Evolutionary conservation across 2,888 invertebrate species (phyloP), one percentile per base, ranked within the genome.

Genomic region (Drosophila borborema): DNA sequence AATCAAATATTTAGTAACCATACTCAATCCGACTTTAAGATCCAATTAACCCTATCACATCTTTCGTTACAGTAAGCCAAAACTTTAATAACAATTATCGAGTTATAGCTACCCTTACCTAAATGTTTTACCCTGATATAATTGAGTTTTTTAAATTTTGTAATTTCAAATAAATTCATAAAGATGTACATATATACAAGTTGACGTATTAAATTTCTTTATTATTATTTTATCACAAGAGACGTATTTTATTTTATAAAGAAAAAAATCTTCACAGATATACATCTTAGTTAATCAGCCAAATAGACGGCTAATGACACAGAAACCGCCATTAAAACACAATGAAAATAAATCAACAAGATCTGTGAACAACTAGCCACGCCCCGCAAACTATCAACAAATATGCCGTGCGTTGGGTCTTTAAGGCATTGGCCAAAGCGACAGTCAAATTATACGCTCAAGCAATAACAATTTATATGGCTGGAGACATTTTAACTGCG

Each of bases 381-480:
- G 77, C 73, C 71, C 64, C 40, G 61, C 53, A 67, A 74, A 72
- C 74, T 72, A 54, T 36, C 34, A 59, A 63, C 56, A 56, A 76
- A 76, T 69, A 54, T 64, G 67, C 23, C 10, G n/a, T 55, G 28
- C 3, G 40, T 6, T 23, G 55, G 51, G 28, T 55, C 55, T 55
- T 87, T 72, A 66, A 75, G 81, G 69, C 58, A 58, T 46, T 59
- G 72, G 56, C 55, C 65, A 59, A 68, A 62, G 55, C 63, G 70
- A 63, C 68, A 75, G 65, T 58, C 59, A 66, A 69, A 70, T 81
- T 71, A 72, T 68, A 80, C 72, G 80, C 72, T 73, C 77, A 74
- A 61, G 81, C 77, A 88, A 88, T 86, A 86, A 80, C 83, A 80
- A 86, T 88, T 84, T 88, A 86, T 84, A 75, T 71, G 56, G 77